A percentile compares a stretch with the other conserved stretches of the same genome.
phyloP scores from a whole-genome alignment of 2,113 vertebrate genomes.

The Pycnonotus jocosus region DNA sequence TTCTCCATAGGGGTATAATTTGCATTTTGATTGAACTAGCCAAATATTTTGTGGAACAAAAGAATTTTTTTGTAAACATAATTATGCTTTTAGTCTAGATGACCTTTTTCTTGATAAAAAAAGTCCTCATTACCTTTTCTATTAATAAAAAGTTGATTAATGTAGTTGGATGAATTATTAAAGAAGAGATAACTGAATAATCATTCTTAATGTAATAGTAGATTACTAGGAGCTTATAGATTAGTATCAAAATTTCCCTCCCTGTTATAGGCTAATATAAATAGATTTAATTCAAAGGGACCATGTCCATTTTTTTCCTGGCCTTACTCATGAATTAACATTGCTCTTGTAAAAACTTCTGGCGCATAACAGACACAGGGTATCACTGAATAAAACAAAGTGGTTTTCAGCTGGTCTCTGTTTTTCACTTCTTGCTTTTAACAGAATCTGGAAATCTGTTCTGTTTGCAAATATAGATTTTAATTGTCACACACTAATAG shows the following conservation, averaged over 20 bases:
- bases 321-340: background rate
- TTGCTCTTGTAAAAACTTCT: background rate
- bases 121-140: background rate
- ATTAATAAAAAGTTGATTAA: constrained; percentile 11
- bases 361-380: background rate
- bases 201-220: background rate
- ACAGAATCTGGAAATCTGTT: background rate
- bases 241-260: background rate
- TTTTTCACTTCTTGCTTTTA: background rate
- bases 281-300: background rate
- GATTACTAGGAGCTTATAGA: background rate
- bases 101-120: background rate
- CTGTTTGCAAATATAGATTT: background rate
- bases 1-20: background rate
- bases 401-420: background rate
- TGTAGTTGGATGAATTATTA: background rate
- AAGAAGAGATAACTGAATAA: constrained; percentile 7
- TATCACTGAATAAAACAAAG: background rate
- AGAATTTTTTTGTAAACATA: background rate
- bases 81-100: background rate
- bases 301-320: background rate
- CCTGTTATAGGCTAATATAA: background rate
- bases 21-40: constrained; percentile 44
- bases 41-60: background rate
- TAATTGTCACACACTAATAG: background rate